Evolutionary conservation across 2,797 vertebrate species (phyloP), one percentile per base, ranked within the genome.

Genomic region (Hydrophis major): DNA sequence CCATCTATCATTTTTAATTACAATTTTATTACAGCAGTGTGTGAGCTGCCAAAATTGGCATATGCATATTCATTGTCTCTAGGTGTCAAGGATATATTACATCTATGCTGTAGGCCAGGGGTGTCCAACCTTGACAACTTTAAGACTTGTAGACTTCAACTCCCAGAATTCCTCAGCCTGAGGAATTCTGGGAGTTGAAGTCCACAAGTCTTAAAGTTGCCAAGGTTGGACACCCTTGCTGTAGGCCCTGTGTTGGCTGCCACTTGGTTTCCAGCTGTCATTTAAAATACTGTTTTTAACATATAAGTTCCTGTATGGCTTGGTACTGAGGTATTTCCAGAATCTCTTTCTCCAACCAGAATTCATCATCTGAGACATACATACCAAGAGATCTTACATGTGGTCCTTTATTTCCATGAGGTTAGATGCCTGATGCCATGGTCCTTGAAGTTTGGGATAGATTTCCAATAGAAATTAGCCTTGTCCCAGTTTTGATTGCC

Each of bases 1-100:
- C 94, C 94, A 87, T 4, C 5, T 93, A 89, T 91, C 93, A 91
- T 66, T 87, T 32, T 37, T 93, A 91, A 86, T 90, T 28, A 20
- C 55, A 50, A 28, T 83, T 86, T 91, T 86, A 83, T 47, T 83
- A 47, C 42, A 12, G 78, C 78, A 25, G 42, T 83, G 25, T 10
- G 12, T 11, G 78, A 83, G 78, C 78, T 83, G 78, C 78, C 37
- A 83, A 47, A 83, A 83, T 47, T 83, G 78, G 42, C 78, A 83
- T 83, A 83, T 47, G 78, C 42, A 47, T 83, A 83, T 83, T 83
- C 57, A 89, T 89, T 61, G 20, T 89, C 57, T 25, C 88, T 63
- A 60, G 57, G 91, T 63, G 22, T 92, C 92, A 47, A 5, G 20
- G 78, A 47, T 25, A 83, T 47, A 83, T 83, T 83, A 47, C 42